Conservation (phyloP, 2,113 vertebrate species). For the Leptocoma aspasia region DNA sequence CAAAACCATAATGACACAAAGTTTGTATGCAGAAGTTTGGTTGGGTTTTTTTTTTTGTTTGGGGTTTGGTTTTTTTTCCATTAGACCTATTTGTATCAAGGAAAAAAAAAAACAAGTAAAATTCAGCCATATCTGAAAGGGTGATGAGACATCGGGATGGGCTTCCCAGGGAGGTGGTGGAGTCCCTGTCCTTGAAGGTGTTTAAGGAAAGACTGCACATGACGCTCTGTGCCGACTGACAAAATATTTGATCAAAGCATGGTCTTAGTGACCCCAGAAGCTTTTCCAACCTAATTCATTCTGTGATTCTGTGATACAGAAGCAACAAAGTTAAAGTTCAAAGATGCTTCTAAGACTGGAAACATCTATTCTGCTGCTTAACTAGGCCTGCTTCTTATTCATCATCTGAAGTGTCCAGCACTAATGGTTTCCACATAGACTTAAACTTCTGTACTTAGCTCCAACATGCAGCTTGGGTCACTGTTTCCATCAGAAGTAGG, state of each 20-base stretch:
- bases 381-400: not conserved
- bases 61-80: not conserved
- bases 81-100: not conserved
- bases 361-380: not conserved
- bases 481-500: not conserved
- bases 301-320: not conserved
- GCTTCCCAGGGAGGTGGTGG: not conserved
- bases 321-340: not conserved
- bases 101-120: not conserved
- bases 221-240: fast-evolving
- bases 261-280: too few relatives aligned
- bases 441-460: not conserved
- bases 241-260: not conserved
- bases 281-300: not conserved
- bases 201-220: not conserved
- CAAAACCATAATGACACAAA: not conserved
- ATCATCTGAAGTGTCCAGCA: not conserved
- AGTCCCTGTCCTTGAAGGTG: not conserved
- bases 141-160: not conserved
- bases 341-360: not conserved
- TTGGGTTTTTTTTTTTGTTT: not conserved
- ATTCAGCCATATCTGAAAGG: not conserved
- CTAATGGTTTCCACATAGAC: fast-evolving
- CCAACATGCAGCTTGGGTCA: not conserved
- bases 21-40: not conserved